phyloP scores from a whole-genome alignment of 2,113 vertebrate genomes.

The Notarius quadriscutis region DNA sequence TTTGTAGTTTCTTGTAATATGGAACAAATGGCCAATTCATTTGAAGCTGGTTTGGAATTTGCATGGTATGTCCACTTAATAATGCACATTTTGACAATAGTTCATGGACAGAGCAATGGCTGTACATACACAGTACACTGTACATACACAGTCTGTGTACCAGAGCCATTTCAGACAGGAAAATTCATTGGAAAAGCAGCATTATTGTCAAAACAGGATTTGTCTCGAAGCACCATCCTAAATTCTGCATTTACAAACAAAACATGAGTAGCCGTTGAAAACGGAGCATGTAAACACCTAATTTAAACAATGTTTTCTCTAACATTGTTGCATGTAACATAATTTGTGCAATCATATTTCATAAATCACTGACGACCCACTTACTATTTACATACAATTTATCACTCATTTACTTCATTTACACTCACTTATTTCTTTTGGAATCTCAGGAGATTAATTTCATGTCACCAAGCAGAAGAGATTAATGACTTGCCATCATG shows the following conservation, averaged over 20 bases:
- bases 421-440: not conserved
- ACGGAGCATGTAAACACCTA: not conserved
- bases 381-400: not conserved
- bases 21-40: not conserved
- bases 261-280: not conserved
- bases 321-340: not conserved
- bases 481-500: not conserved
- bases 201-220: not conserved
- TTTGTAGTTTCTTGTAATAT: not conserved
- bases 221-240: not conserved
- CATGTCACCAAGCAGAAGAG: not conserved
- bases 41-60: not conserved
- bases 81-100: not conserved
- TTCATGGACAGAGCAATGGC: not conserved
- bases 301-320: not conserved
- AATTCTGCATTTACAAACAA: not conserved
- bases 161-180: not conserved
- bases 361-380: not conserved
- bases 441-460: not conserved
- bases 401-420: not conserved
- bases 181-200: not conserved
- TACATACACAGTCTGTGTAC: not conserved
- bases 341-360: not conserved
- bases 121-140: not conserved
- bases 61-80: not conserved